These are phyloP conservation scores for Drosophila rufa DNA, from an alignment of 1,140 invertebrate species.

Conservation along the genomic window DNA sequence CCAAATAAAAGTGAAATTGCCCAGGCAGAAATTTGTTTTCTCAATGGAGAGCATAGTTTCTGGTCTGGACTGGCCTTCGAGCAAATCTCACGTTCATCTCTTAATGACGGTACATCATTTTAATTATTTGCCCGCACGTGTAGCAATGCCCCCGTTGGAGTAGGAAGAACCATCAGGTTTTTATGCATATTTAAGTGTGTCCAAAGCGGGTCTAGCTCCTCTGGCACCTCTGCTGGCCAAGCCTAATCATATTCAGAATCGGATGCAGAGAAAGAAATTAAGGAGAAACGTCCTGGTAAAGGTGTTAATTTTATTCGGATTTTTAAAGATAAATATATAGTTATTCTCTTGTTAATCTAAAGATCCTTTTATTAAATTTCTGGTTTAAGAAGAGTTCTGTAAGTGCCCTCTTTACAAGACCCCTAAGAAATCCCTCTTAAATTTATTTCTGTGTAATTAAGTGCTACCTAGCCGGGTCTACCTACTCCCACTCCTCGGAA, in stretches of 20 bases:
- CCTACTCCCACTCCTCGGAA: background rate
- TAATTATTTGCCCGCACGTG: conserved; percentile 67
- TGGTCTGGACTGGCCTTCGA: conserved; percentile 23
- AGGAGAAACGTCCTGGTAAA: background rate
- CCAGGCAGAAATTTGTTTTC: conserved; percentile 42
- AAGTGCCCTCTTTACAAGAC: too few species aligned
- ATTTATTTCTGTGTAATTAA: conserved; percentile 8
- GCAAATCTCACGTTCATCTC: conserved; percentile 78
- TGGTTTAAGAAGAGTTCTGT: too few species aligned
- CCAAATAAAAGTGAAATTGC: conserved; percentile 78
- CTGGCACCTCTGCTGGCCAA: background rate
- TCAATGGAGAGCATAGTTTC: conserved; percentile 26
- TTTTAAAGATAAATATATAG: too few species aligned
- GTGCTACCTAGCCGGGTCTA: background rate
- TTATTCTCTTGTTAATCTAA: too few species aligned
- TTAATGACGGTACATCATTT: conserved; percentile 70
- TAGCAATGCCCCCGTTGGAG: conserved; percentile 38
- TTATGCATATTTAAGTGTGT: conserved; percentile 39
- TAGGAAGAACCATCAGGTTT: conserved; percentile 12
- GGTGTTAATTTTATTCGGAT: background rate
- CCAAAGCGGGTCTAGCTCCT: conserved; percentile 9
- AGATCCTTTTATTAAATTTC: background rate
- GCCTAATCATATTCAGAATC: background rate
- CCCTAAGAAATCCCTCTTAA: too few species aligned
- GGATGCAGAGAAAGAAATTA: background rate